Evolutionary conservation across 1,140 invertebrate genomes (phyloP), one percentile per base, ranked within the genome.

Genomic region (Drosophila arawakana): DNA sequence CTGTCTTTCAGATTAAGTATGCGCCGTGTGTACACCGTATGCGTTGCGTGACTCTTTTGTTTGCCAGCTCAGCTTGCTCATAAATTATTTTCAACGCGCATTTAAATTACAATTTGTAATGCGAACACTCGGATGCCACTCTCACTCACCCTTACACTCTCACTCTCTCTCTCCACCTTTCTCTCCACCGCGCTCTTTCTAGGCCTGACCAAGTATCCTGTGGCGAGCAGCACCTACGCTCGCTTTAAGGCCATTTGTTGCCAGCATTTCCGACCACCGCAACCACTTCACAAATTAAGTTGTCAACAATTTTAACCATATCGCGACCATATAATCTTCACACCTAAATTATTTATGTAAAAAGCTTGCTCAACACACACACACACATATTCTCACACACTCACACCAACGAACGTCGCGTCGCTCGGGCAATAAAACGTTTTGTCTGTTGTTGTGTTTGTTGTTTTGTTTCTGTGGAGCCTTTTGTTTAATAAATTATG

Each of bases 401-500:
- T 57, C 34, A 54, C 41, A 55, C 44, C 39, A 54, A 60, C 49
- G 21, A 3, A 25, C 49, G 25, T 59, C 49, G 71, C 65, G 76
- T 80, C 69, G 76, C 65, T 80, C 60, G 80, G 78, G 84, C 83
- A 83, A 89, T 88, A 88, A 88, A 88, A 88, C 83, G 83, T 80
- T 88, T 86, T 82, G 68, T 63, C 49, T 72, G 62, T 67, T 59
- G 59, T 52, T 68, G 13, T 41, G 61, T 60, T 43, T 76, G 62
- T 84, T 52, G 34, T 66, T 63, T 55, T 67, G 54, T 46, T 66
- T 71, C 58, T 60, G 74, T 65, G 66, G 80, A 72, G 84, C 78
- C 84, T 78, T 88, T 88, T 88, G 84, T 89, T 88, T 88, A 88
- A 89, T 89, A 89, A 89, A 89, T 89, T 89, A 89, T 89, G 84